Conservation (phyloP, 2,113 vertebrate genomes). For the Phrynosoma blainvillii region DNA sequence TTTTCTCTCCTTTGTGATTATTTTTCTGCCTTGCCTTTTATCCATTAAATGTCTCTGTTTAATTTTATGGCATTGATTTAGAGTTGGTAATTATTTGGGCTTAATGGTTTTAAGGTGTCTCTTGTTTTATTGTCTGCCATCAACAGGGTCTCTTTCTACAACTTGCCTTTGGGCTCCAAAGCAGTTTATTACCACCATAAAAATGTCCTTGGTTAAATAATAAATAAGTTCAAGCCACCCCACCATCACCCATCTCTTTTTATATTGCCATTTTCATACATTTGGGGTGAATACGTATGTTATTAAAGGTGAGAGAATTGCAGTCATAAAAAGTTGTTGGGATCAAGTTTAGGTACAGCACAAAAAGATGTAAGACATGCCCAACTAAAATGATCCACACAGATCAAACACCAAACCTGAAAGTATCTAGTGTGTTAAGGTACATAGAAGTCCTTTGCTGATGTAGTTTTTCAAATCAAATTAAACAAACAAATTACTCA, state of each 20-base stretch:
- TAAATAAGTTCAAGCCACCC: conserved; percentile 31
- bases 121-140: conserved; percentile 59
- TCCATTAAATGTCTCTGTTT: conserved; percentile 37
- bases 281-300: conserved; percentile 50
- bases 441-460: neutral
- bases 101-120: conserved; percentile 55
- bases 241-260: conserved; percentile 32
- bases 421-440: neutral
- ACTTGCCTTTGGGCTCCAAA: conserved; percentile 51
- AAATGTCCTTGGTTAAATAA: conserved; percentile 56
- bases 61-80: conserved; percentile 53
- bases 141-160: conserved; percentile 46
- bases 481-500: neutral
- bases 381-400: conserved; percentile 8
- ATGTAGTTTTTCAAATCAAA: fast-evolving
- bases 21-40: conserved; percentile 45
- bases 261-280: conserved; percentile 46
- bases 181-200: conserved; percentile 55
- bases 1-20: conserved; percentile 18
- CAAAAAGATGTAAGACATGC: neutral
- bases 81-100: conserved; percentile 44
- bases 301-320: conserved; percentile 31
- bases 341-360: neutral
- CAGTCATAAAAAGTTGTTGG: conserved; percentile 39
- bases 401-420: conserved; percentile 13